phyloP scores from a whole-genome alignment of 2,797 vertebrate genomes.

The Myotis findleyi region DNA sequence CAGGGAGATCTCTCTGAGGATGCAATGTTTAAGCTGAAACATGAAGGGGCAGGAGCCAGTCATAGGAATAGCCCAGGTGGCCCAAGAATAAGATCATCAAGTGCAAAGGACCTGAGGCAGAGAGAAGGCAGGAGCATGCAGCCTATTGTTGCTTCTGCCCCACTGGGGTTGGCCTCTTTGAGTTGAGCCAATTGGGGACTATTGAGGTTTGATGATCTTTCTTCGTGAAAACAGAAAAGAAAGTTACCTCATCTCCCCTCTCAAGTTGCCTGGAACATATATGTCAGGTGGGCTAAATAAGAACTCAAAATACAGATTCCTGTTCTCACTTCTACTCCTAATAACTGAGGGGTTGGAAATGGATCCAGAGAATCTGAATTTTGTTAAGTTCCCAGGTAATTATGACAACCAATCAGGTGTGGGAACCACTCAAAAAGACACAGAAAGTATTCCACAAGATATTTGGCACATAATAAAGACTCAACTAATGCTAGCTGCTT shows the following conservation, averaged over 20 bases:
- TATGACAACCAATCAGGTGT: background rate
- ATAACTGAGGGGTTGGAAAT: background rate
- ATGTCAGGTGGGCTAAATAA: no score
- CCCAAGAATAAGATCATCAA: background rate
- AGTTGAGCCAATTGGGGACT: background rate
- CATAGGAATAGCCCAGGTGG: background rate
- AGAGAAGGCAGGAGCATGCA: background rate
- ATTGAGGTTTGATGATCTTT: background rate
- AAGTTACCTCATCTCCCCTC: background rate
- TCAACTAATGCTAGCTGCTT: background rate
- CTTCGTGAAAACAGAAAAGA: background rate
- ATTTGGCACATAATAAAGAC: background rate
- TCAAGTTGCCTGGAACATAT: background rate
- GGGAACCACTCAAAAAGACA: background rate
- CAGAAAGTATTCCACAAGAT: background rate
- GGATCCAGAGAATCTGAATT: background rate
- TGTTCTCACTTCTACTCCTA: background rate
- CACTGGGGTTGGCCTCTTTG: background rate
- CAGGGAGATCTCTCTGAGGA: background rate
- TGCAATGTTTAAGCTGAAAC: background rate
- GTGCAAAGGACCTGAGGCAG: background rate
- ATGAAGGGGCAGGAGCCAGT: background rate
- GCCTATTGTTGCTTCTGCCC: background rate
- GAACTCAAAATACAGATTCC: background rate
- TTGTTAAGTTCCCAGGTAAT: background rate